phyloP scores from a whole-genome alignment of 2,113 vertebrate species.

The Rattus norvegicus region GRCr8 NC_086032.1:100543001-100543500 shows the following conservation, averaged over 20 bases:
- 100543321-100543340: not conserved
- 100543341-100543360: not conserved
- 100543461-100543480: slow-evolving; percentile 48
- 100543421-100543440: not conserved
- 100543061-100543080: not conserved
- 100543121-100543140: not conserved
- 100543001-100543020: slow-evolving; percentile 23
- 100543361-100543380: not conserved
- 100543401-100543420: not conserved
- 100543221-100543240: slow-evolving; percentile 13
- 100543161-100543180: not conserved
- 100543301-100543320: slow-evolving; percentile 29
- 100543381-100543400: not conserved
- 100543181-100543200: slow-evolving; percentile 18
- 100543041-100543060: not conserved
- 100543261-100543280: not conserved
- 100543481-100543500: slow-evolving; percentile 30
- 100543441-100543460: not conserved
- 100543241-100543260: not conserved
- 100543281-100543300: not conserved
- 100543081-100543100: not conserved
- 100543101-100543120: not conserved
- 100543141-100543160: not conserved
- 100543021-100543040: not conserved
- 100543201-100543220: slow-evolving; percentile 55